These are phyloP conservation scores for Gymnarchus niloticus DNA, from an alignment of 2,113 vertebrate genomes.

Conservation along the genomic window DNA sequence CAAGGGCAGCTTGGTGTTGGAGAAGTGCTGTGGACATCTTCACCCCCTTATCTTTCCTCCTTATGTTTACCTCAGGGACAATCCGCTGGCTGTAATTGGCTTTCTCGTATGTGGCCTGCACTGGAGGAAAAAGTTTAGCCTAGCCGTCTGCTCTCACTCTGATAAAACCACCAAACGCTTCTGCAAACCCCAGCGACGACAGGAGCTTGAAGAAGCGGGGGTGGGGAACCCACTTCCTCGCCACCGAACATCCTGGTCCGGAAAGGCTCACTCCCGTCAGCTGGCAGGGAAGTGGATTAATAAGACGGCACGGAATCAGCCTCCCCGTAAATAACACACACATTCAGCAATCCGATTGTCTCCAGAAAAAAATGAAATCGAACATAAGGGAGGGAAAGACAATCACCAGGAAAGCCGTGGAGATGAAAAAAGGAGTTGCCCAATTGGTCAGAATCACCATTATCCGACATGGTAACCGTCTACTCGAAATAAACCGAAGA, in stretches of 20 bases:
- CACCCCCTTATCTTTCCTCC: conserved; percentile 67
- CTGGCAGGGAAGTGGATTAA: not conserved
- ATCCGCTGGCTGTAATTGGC: conserved; percentile 70
- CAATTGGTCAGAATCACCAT: conserved; percentile 35
- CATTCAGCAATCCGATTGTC: not conserved
- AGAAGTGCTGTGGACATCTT: not conserved
- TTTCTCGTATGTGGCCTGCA: conserved; percentile 58
- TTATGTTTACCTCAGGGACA: conserved; percentile 76
- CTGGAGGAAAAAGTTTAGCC: conserved; percentile 64
- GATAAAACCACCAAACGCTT: conserved; percentile 65
- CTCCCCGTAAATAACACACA: not conserved
- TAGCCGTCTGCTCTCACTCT: conserved; percentile 61
- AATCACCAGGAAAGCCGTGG: not conserved
- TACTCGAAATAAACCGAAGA: conserved; percentile 31
- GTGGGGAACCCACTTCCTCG: not conserved
- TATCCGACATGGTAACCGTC: conserved; percentile 15
- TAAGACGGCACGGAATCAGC: not conserved
- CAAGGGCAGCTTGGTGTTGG: not conserved
- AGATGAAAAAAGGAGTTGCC: not conserved
- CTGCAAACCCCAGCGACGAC: conserved; percentile 42
- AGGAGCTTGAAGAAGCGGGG: no score
- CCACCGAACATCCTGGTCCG: not conserved
- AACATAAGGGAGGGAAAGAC: not conserved
- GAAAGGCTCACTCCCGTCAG: not conserved
- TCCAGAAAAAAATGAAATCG: not conserved